Base-by-base conservation (phyloP, 2,888 invertebrate species). In the Galerucella nymphaeae region DNA sequence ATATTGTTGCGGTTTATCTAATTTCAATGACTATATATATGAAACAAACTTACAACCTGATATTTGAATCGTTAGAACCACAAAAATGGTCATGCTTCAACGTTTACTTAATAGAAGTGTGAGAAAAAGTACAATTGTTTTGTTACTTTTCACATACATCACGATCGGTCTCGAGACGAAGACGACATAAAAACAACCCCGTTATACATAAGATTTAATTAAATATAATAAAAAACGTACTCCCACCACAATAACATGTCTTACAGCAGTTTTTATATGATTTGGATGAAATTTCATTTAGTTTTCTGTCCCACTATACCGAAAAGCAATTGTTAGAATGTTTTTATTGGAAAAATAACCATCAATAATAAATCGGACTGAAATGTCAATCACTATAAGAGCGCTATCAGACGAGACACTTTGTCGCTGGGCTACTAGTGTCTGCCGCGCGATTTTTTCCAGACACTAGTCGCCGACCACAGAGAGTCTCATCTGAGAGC, bases 31-130 rank as follows among this genome's bases (percentile, higher is more conserved):
- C n/a, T n/a, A n/a, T n/a, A 13, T 62, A 50, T 73, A 45, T 63
- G 50, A 16, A 72, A 55, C 57, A 61, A 69, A 65, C 50, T 55
- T 20, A 61, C 61, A 66, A 62, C 50, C 9, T 73, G 66, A 66
- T 67, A 70, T 66, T 67, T 53, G 70, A 64, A 67, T 73, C 42
- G 64, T 62, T 58, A 57, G 63, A 64, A 73, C 73, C 73, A 66
- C 73, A 73, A 58, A 63, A 63, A 66, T 63, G 66, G 67, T 73
- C 64, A 70, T 67, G 73, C 70, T 67, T 67, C 64, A 58, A 70
- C 64, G 23, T 70, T 59, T 50, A 58, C 50, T 53, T 48, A 57
- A 73, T 58, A 11, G 59, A 62, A 64, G 73, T 73, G 66, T 73
- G 67, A 73, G 70, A 73, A 73, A 73, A 73, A 73, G 66, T 63